These are phyloP conservation scores for Samia ricini DNA, from an alignment of 1,140 invertebrate genomes.

Conservation along the genomic window DNA sequence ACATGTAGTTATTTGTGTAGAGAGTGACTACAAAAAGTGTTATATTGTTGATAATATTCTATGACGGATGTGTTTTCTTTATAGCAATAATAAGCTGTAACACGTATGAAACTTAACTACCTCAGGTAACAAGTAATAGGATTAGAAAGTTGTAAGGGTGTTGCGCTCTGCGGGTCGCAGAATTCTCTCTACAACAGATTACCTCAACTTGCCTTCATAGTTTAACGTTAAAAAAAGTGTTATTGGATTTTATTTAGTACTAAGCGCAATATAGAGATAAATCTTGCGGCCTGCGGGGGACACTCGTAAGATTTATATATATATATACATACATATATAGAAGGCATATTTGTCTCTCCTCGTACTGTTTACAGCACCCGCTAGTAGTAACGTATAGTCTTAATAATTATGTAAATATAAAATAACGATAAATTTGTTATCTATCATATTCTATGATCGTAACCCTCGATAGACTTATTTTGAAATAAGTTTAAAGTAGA, in stretches of 20 bases:
- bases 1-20: conserved; percentile 32
- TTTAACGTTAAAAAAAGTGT: conserved; percentile 19
- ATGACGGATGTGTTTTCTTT: conserved; percentile 55
- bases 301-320: conserved; percentile 16
- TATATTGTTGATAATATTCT: conserved; percentile 62
- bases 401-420: conserved; percentile 67
- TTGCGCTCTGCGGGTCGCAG: conserved; percentile 21
- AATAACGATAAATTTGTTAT: conserved; percentile 70
- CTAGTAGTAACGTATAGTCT: conserved; percentile 60
- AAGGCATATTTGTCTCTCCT: conserved; percentile 57
- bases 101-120: conserved; percentile 67
- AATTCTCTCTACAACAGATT: conserved; percentile 28
- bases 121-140: conserved; percentile 70
- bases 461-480: conserved; percentile 66
- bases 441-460: conserved; percentile 71
- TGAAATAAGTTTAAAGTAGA: conserved; percentile 65
- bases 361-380: conserved; percentile 61
- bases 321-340: conserved; percentile 51
- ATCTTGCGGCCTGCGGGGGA: conserved; percentile 18
- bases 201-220: conserved; percentile 63
- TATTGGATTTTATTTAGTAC: conserved; percentile 4
- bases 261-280: background rate
- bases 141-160: conserved; percentile 55
- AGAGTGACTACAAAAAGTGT: conserved; percentile 32
- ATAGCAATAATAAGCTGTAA: conserved; percentile 60